Evolutionary conservation across 1,140 invertebrate species (phyloP), one percentile per base, ranked within the genome.

Genomic region (Battus philenor): DNA sequence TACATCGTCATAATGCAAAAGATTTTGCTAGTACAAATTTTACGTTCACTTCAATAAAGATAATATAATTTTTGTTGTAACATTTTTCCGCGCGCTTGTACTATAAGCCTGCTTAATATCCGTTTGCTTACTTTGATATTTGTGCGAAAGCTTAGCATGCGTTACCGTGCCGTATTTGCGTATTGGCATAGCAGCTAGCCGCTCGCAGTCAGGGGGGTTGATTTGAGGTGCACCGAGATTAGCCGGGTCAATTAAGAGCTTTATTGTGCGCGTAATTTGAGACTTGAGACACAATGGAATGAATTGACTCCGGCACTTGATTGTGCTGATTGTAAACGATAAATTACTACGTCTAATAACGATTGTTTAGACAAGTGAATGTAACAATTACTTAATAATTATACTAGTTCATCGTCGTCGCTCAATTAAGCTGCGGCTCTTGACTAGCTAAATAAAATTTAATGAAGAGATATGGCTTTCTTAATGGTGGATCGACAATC

Each of bases 111-210:
- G 63, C 72, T 68, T 70, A 74, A 64, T 70, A 72, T 74, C 62
- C 59, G 70, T 69, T 68, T 71, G 73, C 68, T 74, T 70, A 70
- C 68, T 80, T 68, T 60, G 66, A 76, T 81, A 73, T 80, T 80
- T 78, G 76, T 64, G 59, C 48, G 54, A 48, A 49, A 55, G 68
- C 72, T 75, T 72, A 73, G 57, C 61, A 51, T 62, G 54, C 54
- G 55, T 53, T 31, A 55, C 49, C 50, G 49, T 34, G 41, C n/a
- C 47, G 55, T 64, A 60, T 69, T 72, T 61, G 59, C 58, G 52
- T 59, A 44, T 57, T 59, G 63, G 65, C 54, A 64, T 58, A 66
- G 59, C 52, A 45, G 56, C 54, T 61, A 24, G 32, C 20, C 47
- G 34, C 7, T 36, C 43, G 34, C 50, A 60, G 59, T 72, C 68